phyloP scores from a whole-genome alignment of 1,140 invertebrate genomes.

The Rhagoletis pomonella region DNA sequence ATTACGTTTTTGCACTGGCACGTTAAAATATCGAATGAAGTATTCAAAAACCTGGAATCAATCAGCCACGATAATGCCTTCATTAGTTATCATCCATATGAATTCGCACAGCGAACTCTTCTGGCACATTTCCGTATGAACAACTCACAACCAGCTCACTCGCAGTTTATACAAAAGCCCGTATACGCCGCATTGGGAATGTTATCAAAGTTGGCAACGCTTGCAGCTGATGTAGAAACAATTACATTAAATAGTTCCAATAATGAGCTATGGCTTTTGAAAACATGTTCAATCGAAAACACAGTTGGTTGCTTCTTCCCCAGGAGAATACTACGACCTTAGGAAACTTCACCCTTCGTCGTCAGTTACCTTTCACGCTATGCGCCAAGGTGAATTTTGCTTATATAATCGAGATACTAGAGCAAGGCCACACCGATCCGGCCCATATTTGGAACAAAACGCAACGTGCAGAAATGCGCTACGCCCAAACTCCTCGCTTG shows the following conservation, averaged over 20 bases:
- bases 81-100: conserved; percentile 75
- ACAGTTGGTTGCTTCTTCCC: conserved; percentile 56
- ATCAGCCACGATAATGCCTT: conserved; percentile 77
- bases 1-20: conserved; percentile 73
- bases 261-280: conserved; percentile 45
- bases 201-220: conserved; percentile 73
- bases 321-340: not conserved
- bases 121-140: conserved; percentile 76
- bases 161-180: conserved; percentile 76
- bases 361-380: conserved; percentile 13
- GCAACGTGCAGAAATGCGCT: conserved; percentile 64
- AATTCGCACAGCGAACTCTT: conserved; percentile 75
- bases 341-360: conserved; percentile 20
- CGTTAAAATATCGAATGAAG: conserved; percentile 63
- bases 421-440: conserved; percentile 70
- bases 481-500: conserved; percentile 63
- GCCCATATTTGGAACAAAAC: conserved; percentile 66
- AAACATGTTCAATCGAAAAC: not conserved
- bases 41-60: conserved; percentile 67
- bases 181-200: conserved; percentile 75
- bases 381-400: conserved; percentile 58
- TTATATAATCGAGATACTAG: conserved; percentile 72
- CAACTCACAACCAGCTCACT: conserved; percentile 72
- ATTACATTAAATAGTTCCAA: not conserved
- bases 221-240: conserved; percentile 63